These are phyloP conservation scores for Oxyura jamaicensis DNA, from an alignment of 2,113 vertebrate species.

Conservation along the genomic window DNA sequence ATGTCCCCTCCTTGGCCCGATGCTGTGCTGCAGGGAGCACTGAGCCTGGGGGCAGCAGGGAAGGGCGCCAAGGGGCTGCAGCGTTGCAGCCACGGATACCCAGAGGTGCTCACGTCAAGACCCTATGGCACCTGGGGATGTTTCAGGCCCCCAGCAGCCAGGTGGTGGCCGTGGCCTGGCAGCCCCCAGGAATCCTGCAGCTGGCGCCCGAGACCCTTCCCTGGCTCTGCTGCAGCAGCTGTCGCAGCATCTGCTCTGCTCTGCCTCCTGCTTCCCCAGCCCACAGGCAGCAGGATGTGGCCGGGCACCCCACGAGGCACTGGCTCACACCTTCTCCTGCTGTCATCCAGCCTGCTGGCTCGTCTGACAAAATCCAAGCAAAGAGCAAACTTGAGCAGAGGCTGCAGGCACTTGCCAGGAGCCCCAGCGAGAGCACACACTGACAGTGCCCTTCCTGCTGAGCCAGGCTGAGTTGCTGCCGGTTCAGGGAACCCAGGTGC, in stretches of 20 bases:
- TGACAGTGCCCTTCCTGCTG: background rate
- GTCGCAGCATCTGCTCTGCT: background rate
- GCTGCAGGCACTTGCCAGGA: background rate
- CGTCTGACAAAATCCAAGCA: fast-evolving
- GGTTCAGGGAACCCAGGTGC: fast-evolving
- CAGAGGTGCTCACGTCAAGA: fast-evolving
- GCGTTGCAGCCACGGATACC: fast-evolving
- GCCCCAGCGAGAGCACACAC: fast-evolving
- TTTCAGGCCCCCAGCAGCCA: background rate
- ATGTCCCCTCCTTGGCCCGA: background rate
- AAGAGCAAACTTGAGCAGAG: fast-evolving
- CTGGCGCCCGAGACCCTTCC: background rate
- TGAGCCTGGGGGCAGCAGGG: fast-evolving
- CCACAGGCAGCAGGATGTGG: background rate
- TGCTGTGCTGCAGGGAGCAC: background rate
- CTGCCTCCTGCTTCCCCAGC: background rate
- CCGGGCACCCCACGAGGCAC: fast-evolving
- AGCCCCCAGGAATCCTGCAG: fast-evolving
- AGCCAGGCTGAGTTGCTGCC: background rate
- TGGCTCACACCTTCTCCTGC: background rate
- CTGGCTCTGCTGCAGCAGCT: background rate
- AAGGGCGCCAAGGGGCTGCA: background rate
- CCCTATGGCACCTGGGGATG: background rate
- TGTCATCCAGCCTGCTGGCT: background rate
- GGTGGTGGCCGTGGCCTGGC: background rate